Conservation (phyloP, 2,113 vertebrate species). For the Illadopsis cleaveri region DNA sequence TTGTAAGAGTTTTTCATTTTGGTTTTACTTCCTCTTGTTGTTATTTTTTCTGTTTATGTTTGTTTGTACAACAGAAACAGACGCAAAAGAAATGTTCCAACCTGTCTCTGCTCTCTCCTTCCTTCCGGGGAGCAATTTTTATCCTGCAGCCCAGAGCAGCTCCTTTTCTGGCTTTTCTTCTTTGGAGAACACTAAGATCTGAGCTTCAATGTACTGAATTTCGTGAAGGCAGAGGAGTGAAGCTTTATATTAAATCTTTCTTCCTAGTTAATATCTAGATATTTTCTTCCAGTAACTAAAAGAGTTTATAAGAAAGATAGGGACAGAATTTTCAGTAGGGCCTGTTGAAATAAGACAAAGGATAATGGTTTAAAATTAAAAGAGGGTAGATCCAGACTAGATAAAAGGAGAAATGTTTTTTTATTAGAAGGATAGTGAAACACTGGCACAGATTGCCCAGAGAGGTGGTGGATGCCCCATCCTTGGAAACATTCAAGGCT, state of each 20-base stretch:
- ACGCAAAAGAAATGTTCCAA: not conserved
- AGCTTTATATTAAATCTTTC: not conserved
- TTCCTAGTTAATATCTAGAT: not conserved
- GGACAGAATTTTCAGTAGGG: not conserved
- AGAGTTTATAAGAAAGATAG: not conserved
- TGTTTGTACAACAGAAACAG: not conserved
- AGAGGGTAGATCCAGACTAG: not conserved
- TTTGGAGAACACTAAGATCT: not conserved
- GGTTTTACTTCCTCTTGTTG: constrained; percentile 31
- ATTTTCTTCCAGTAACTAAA: not conserved
- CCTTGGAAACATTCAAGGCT: not conserved
- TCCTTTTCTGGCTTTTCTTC: not conserved
- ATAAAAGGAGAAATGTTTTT: not conserved
- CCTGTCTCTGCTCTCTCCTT: not conserved
- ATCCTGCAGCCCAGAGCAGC: not conserved
- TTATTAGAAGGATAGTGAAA: not conserved
- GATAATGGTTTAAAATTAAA: not conserved
- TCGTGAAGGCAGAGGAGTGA: not conserved
- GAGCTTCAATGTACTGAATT: not conserved
- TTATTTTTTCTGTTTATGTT: constrained; percentile 30
- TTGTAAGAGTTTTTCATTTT: not conserved
- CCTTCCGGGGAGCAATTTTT: not conserved
- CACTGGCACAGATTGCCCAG: not conserved
- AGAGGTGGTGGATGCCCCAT: not conserved
- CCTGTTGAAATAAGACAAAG: not conserved